Percentiles rank a stretch among this genome's conserved stretches.
phyloP scores from a whole-genome alignment of 2,113 vertebrate species.

The Phainopepla nitens region DNA sequence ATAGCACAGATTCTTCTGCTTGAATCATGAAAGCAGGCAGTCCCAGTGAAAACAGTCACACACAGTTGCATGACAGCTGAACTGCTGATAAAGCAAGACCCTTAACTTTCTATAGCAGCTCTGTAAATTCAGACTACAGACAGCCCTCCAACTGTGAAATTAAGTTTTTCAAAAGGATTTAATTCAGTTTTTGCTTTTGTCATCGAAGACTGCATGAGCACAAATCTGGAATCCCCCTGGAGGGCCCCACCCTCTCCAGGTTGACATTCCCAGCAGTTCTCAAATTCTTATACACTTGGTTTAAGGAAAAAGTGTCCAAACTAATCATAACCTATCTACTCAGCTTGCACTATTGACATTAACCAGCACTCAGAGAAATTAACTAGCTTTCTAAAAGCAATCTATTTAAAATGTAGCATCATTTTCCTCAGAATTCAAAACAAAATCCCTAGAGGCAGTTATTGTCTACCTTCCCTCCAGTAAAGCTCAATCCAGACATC shows the following conservation, averaged over 20 bases:
- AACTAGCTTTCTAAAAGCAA: background rate
- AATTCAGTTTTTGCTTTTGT: background rate
- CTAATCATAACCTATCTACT: background rate
- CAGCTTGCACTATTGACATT: background rate
- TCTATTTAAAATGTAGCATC: background rate
- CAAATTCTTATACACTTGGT: background rate
- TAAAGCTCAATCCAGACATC: background rate
- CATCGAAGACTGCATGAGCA: background rate
- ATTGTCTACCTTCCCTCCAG: background rate
- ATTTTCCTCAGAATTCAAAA: background rate
- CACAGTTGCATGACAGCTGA: background rate
- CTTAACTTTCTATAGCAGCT: background rate
- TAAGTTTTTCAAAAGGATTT: background rate
- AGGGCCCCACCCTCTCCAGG: background rate
- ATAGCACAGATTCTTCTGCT: background rate
- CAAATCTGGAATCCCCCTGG: background rate
- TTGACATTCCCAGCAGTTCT: background rate
- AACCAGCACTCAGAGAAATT: background rate
- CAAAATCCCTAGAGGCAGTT: background rate
- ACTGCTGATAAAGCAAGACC: background rate
- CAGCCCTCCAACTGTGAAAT: background rate
- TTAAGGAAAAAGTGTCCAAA: background rate
- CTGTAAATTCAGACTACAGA: background rate
- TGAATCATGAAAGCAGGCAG: background rate
- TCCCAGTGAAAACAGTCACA: background rate